A percentile compares a stretch with the other conserved stretches of the same genome.
phyloP scores from a whole-genome alignment of 2,888 invertebrate species.

The Hermodice carunculata region DNA sequence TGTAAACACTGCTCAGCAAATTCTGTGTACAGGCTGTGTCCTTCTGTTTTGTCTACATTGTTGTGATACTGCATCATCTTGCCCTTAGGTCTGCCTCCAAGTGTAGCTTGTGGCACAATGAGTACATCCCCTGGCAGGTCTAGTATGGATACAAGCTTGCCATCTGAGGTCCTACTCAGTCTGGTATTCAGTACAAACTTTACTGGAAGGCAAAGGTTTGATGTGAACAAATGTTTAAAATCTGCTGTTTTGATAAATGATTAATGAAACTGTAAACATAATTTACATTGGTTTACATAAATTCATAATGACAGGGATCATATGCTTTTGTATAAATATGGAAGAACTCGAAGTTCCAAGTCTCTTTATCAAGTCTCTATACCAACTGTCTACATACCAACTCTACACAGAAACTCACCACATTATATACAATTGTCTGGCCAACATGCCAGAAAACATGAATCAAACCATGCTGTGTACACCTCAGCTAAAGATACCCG shows the following conservation, averaged over 20 bases:
- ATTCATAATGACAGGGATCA: no score
- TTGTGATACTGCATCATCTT: constrained; percentile 70
- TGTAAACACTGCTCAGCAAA: constrained; percentile 51
- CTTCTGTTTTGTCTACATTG: constrained; percentile 68
- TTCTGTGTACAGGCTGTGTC: constrained; percentile 62
- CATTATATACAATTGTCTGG: no score
- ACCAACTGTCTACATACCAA: no score
- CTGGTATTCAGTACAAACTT: constrained; percentile 56
- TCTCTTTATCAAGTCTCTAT: no score
- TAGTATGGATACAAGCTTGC: constrained; percentile 58
- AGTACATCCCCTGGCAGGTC: constrained; percentile 70
- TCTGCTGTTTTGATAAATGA: neutral
- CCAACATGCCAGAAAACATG: no score
- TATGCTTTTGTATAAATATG: no score
- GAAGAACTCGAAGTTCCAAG: no score
- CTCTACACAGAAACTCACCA: no score
- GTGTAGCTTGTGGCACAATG: constrained; percentile 71
- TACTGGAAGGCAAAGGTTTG: constrained; percentile 48
- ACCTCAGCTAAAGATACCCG: no score
- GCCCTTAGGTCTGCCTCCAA: constrained; percentile 70
- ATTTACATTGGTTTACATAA: neutral
- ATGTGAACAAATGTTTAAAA: neutral
- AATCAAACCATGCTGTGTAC: no score
- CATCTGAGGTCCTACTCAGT: constrained; percentile 57
- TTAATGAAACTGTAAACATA: neutral